Base-by-base conservation (phyloP, 2,888 invertebrate genomes). In the Apeira syringaria region DNA sequence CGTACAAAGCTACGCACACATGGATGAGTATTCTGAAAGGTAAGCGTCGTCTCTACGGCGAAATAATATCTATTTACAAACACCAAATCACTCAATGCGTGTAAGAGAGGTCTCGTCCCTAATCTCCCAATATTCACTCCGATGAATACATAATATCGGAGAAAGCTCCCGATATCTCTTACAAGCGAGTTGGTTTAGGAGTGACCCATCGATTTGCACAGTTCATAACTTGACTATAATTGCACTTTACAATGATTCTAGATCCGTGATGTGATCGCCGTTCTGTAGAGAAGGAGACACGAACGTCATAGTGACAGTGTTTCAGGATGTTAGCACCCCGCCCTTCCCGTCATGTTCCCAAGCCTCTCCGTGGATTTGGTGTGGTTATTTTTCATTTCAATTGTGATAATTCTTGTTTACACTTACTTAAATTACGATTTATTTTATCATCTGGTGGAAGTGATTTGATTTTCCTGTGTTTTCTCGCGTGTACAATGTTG, bases 11-110 rank as follows among this genome's bases (percentile, higher is more conserved):
- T 99, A 99, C 89, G 98, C 99, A 34, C 97, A 98, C 80, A 95
- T 96, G 93, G 96, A 97, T 89, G 97, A 98, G 89, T 99, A 99
- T 91, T 98, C 98, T 74, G 98, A 98, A 92, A 98, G 98, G 99
- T 99, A 94, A 94, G 95, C 93, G 84, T 73, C 56, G 60, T 42
- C 39, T 46, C 40, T 53, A 58, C 59, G 57, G 54, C 56, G 53
- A 51, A 46, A 47, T 38, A 45, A 50, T 44, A 55, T 50, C 59
- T 64, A 59, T 55, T 64, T 68, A 72, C 70, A 61, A 77, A 82
- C 81, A 85, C 83, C 79, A 81, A 80, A 80, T 82, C 80, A 81
- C 77, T 76, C 75, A 70, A 76, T 75, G 60, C 64, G 58, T 63
- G 75, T 80, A 76, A 80, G 80, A 80, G 81, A 81, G 79, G 79